phyloP scores from a whole-genome alignment of 1,140 invertebrate species.

The Zophobas morio region DNA sequence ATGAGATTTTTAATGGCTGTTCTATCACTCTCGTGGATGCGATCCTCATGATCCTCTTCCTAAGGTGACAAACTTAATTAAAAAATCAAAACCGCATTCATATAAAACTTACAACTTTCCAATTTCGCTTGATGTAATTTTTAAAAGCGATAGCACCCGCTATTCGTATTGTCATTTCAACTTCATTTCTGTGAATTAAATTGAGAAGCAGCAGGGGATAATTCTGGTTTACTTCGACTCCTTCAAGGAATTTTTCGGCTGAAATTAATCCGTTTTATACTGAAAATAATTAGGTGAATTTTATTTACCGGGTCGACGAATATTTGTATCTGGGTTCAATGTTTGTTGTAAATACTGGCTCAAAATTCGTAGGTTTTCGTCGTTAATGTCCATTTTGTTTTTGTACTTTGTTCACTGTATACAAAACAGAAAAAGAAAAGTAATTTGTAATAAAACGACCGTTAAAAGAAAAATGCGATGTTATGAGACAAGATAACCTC shows the following conservation, averaged over 20 bases:
- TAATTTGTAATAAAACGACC: too few species aligned
- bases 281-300: conserved; percentile 27
- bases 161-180: conserved; percentile 86
- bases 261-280: conserved; percentile 26
- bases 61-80: conserved; percentile 66
- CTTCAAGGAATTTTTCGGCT: conserved; percentile 95
- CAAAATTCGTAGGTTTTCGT: conserved; percentile 85
- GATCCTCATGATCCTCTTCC: conserved; percentile 86
- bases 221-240: conserved; percentile 91
- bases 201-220: conserved; percentile 90
- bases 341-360: conserved; percentile 90
- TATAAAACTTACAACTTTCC: conserved; percentile 83
- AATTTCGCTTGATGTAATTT: conserved; percentile 97
- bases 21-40: conserved; percentile 87
- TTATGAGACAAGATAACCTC: too few species aligned
- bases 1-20: conserved; percentile 88
- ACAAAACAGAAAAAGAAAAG: too few species aligned
- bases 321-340: conserved; percentile 85
- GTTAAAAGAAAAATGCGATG: too few species aligned
- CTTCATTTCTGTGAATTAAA: conserved; percentile 84
- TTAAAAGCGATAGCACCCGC: conserved; percentile 95
- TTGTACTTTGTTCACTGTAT: not conserved
- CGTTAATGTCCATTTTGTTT: conserved; percentile 83
- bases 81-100: conserved; percentile 42
- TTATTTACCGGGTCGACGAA: conserved; percentile 84